phyloP scores from a whole-genome alignment of 2,888 invertebrate genomes.

The Cyrtodaria siliqua region DNA sequence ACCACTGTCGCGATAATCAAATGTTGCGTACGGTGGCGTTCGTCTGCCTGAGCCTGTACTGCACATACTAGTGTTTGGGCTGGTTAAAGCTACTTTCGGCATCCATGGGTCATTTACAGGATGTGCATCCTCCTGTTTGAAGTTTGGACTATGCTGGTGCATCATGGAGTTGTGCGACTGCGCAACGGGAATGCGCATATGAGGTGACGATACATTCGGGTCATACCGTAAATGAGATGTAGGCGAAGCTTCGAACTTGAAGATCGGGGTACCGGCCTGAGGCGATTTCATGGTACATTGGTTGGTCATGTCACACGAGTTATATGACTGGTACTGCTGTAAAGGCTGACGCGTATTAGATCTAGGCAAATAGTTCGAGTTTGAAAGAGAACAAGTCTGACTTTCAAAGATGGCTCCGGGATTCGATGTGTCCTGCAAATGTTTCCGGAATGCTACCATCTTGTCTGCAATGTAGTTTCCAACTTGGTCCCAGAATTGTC shows the following conservation, averaged over 20 bases:
- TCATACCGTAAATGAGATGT: too few relatives aligned
- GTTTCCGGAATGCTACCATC: slow-evolving; percentile 60
- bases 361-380: not conserved
- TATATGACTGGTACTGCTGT: not conserved
- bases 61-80: slow-evolving; percentile 21
- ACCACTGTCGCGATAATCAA: slow-evolving; percentile 55
- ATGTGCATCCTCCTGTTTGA: too few relatives aligned
- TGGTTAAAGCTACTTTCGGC: not conserved
- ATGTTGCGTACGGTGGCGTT: slow-evolving; percentile 26
- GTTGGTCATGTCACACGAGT: too few relatives aligned
- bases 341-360: not conserved
- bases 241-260: too few relatives aligned
- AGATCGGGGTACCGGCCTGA: too few relatives aligned
- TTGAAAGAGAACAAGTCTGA: slow-evolving; percentile 59
- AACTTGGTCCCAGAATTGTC: slow-evolving; percentile 72
- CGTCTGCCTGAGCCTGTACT: slow-evolving; percentile 9
- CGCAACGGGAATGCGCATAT: too few relatives aligned
- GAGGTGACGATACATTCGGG: too few relatives aligned
- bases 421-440: slow-evolving; percentile 35
- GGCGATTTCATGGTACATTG: too few relatives aligned
- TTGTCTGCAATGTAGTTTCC: slow-evolving; percentile 65
- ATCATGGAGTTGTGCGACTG: too few relatives aligned
- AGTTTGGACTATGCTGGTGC: too few relatives aligned
- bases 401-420: slow-evolving; percentile 65
- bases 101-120: slow-evolving; percentile 31